phyloP scores from a whole-genome alignment of 2,888 invertebrate genomes.

The Calliopum simillimum region DNA sequence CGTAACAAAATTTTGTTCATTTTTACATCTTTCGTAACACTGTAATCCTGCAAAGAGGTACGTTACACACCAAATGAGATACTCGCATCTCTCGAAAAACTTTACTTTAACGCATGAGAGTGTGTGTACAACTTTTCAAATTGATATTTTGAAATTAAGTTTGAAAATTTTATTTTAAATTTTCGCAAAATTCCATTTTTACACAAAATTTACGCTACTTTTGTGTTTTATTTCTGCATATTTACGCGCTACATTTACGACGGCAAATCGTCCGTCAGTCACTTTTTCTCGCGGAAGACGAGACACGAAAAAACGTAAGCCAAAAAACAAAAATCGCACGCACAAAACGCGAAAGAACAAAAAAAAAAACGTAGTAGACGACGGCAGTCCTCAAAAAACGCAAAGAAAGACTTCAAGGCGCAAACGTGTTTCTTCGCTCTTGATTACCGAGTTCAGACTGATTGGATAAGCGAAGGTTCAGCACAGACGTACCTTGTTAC shows the following conservation, averaged over 20 bases:
- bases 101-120: no score
- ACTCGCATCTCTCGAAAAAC: no score
- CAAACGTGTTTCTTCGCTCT: slow-evolving; percentile 60
- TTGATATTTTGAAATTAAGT: no score
- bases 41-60: no score
- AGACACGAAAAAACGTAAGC: slow-evolving; percentile 28
- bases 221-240: slow-evolving; percentile 41
- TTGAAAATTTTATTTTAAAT: background rate
- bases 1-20: no score
- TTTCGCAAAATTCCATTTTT: slow-evolving; percentile 32
- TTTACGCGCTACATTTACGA: slow-evolving; percentile 32
- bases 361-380: background rate
- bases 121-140: no score
- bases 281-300: slow-evolving; percentile 36
- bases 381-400: slow-evolving; percentile 11
- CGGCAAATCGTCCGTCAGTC: slow-evolving; percentile 37
- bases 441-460: slow-evolving; percentile 68
- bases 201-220: slow-evolving; percentile 39
- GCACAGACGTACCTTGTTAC: slow-evolving; percentile 63
- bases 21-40: no score
- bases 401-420: slow-evolving; percentile 28
- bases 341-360: background rate
- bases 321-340: slow-evolving; percentile 33
- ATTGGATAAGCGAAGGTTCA: slow-evolving; percentile 66
- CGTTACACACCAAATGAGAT: no score